Evolutionary conservation across 2,797 vertebrate genomes (phyloP), one percentile per base, ranked within the genome.

Genomic region (Dallia pectoralis): DNA sequence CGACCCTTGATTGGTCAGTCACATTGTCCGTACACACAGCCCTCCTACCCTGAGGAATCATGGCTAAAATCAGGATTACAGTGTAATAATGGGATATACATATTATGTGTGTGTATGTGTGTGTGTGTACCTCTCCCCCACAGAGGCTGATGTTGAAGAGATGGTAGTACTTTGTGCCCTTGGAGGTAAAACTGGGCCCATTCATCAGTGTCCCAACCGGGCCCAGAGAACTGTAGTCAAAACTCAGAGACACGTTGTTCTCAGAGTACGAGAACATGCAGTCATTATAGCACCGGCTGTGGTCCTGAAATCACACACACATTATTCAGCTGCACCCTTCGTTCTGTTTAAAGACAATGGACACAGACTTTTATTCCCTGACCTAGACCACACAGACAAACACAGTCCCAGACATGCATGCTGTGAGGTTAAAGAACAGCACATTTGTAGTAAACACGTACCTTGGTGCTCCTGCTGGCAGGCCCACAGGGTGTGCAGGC

Each of bases 131-230:
- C 94, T 95, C 92, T 78, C 92, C 93, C 74, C 96, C 97, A 86
- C 97, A 99, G 49, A 99, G 89, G 86, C 96, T 98, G 90, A 99
- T 95, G 71, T 98, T 99, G 87, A 98, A 99, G 83, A 96, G 93
- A 81, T 98, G 96, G 84, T 95, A 98, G 89, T 98, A 99, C 75
- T 97, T 97, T 59, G 97, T 98, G 76, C 98, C 98, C 87, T 96
- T 96, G 64, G 96, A 96, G 8, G 98, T 99, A 79, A 99, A 99
- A 86, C 96, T 98, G 0, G 98, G 98, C 8, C 96, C 96, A 0
- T 95, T 98, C 93, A 96, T 97, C 79, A 98, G 86, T 0, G 95
- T 95, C 14, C 94, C 95, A 49, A 93, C 93, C 0, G 88, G 89
- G 48, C 94, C 94, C 29, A 99, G 93, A 51, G 80, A 90, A 82